phyloP scores from a whole-genome alignment of 1,140 invertebrate genomes.

The Steinernema feltiae region DNA sequence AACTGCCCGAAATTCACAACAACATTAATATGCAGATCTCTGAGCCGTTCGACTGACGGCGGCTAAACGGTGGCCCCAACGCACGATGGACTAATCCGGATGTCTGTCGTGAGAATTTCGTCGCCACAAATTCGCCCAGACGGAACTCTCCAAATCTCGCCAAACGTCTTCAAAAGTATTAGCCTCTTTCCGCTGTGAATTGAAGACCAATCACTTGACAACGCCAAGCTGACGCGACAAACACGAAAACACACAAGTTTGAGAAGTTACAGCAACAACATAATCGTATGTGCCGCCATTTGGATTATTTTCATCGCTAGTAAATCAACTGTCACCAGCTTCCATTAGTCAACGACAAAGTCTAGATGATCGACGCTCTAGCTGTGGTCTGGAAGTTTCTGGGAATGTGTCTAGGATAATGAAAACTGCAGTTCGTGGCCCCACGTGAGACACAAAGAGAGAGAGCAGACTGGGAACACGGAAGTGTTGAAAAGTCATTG shows the following conservation, averaged over 20 bases:
- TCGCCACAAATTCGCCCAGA: not conserved
- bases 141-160: not conserved
- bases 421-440: no score
- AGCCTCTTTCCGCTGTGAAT: not conserved
- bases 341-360: not conserved
- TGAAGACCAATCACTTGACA: not conserved
- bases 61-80: not conserved
- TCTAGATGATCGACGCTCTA: no score
- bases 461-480: no score
- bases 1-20: not conserved
- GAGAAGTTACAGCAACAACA: not conserved
- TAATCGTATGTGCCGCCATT: not conserved
- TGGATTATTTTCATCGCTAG: not conserved
- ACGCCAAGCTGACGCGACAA: not conserved
- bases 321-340: not conserved
- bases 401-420: no score
- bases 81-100: not conserved
- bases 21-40: not conserved
- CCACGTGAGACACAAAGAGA: no score
- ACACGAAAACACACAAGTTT: not conserved
- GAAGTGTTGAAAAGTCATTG: no score
- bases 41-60: no score
- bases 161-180: not conserved
- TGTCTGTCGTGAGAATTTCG: not conserved
- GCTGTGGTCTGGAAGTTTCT: no score